Evolutionary conservation across 2,113 vertebrate genomes (phyloP), one percentile per base, ranked within the genome.

Genomic region (Leucosticte australis): DNA sequence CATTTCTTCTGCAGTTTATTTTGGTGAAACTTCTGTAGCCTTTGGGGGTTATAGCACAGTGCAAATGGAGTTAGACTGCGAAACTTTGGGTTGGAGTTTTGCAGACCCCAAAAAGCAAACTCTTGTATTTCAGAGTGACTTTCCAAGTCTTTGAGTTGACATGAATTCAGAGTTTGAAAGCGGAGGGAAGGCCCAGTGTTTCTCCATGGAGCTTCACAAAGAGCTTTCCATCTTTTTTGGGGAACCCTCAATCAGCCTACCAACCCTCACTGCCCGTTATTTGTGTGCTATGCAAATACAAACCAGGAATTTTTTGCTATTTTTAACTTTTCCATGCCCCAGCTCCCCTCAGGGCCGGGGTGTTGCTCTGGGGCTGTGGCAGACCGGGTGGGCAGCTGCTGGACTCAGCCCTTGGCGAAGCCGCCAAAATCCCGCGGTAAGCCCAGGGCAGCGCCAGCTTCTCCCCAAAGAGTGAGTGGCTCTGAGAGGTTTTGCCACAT

Each of bases 401-500:
- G 97, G 93, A 74, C 91, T 93, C 13, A 6, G 77, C 10, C 37
- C 83, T 96, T 15, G 35, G 87, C 5, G 13, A 93, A 96, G 83
- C 94, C 15, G 27, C 83, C 92, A 97, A 92, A 95, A 96, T 96
- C 93, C 92, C 68, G 49, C 0, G 0, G 57, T 64, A 77, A 95
- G 83, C 89, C 63, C 41, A 5, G 83, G 90, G 80, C 78, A 91
- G 86, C 6, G 10, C 90, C 92, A 31, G 68, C 94, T 95, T 91
- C 87, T 97, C 94, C 97, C 95, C 70, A 82, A 96, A 97, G 97
- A 95, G 69, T 55, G 42, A 87, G 90, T 83, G 59, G 77, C 91
- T 96, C 84, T 46, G 85, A 96, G 94, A 64, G 83, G 95, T 96
- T 98, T 98, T 96, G 97, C 98, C 98, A 97, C 98, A 97, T 97